Conservation (phyloP, 2,113 vertebrate genomes). For the Caloenas nicobarica region DNA sequence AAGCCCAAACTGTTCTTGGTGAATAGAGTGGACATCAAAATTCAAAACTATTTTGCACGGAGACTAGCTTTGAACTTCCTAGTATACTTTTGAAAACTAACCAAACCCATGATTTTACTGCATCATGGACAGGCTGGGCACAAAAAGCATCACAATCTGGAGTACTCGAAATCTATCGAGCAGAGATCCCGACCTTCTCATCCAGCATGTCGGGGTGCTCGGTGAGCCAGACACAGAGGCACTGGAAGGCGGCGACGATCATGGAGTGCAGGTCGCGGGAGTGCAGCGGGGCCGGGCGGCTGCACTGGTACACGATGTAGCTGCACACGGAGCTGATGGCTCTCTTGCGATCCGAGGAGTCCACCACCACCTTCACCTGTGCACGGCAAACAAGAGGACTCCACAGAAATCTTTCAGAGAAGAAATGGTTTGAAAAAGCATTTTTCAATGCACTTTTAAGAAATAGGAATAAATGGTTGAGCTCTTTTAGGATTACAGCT, state of each 20-base stretch:
- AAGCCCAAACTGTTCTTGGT: background rate
- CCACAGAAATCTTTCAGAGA: background rate
- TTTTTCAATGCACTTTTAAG: background rate
- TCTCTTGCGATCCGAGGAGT: constrained; percentile 83
- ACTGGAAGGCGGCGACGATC: constrained; percentile 97
- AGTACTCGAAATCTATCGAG: background rate
- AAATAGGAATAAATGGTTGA: accelerated
- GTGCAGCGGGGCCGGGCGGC: constrained; percentile 91
- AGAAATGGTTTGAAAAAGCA: background rate
- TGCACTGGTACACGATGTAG: constrained; percentile 95
- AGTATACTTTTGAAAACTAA: background rate
- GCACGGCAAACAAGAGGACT: background rate
- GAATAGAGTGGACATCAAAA: background rate
- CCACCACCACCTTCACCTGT: constrained; percentile 86
- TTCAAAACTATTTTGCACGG: background rate
- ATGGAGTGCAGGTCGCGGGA: constrained; percentile 96
- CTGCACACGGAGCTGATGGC: constrained; percentile 90
- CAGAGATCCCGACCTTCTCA: constrained; percentile 82
- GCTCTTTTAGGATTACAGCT: background rate
- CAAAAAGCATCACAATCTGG: background rate
- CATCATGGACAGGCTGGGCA: background rate
- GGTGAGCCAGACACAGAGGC: constrained; percentile 94
- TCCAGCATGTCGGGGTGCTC: constrained; percentile 94
- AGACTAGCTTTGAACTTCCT: background rate
- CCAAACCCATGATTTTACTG: background rate